These are phyloP conservation scores for Macaria liturata DNA, from an alignment of 2,888 invertebrate genomes.

Conservation along the genomic window DNA sequence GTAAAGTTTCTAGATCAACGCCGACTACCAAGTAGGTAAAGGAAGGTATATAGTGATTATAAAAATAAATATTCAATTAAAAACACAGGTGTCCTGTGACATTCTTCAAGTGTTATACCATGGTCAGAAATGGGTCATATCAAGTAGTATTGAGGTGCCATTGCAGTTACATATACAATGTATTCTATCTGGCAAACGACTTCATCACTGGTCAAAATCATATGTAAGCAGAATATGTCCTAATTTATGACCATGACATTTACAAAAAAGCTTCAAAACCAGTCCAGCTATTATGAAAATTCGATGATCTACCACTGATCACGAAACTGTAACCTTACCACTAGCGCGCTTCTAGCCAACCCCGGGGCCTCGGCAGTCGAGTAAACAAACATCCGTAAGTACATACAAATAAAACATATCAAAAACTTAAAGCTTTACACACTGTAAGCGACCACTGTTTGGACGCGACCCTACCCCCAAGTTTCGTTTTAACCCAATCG, in stretches of 20 bases:
- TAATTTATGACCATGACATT: background rate
- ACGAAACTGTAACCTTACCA: slow-evolving; percentile 78
- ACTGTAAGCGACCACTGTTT: slow-evolving; percentile 43
- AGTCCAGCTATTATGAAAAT: slow-evolving; percentile 24
- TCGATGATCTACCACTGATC: slow-evolving; percentile 73
- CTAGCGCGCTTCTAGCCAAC: slow-evolving; percentile 53
- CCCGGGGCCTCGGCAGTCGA: slow-evolving; percentile 49
- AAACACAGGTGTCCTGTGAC: slow-evolving; percentile 6
- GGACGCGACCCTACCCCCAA: slow-evolving; percentile 56
- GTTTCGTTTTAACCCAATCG: slow-evolving; percentile 35
- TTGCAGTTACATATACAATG: too few relatives aligned
- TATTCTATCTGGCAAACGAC: too few relatives aligned
- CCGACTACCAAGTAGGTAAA: too few relatives aligned
- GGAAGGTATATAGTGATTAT: slow-evolving; percentile 7
- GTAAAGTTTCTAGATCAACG: too few relatives aligned
- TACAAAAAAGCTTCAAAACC: slow-evolving; percentile 21
- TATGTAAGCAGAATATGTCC: background rate
- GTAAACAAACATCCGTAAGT: slow-evolving; percentile 12
- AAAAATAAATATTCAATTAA: slow-evolving; percentile 19
- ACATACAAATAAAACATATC: slow-evolving; percentile 53
- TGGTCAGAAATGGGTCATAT: too few relatives aligned
- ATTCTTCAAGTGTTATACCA: too few relatives aligned
- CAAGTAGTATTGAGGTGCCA: too few relatives aligned
- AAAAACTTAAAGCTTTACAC: slow-evolving; percentile 61
- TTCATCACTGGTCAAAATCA: too few relatives aligned